Evolutionary conservation across 1,140 invertebrate genomes (phyloP), one percentile per base, ranked within the genome.

Genomic region (Muscidifurax raptorellus): DNA sequence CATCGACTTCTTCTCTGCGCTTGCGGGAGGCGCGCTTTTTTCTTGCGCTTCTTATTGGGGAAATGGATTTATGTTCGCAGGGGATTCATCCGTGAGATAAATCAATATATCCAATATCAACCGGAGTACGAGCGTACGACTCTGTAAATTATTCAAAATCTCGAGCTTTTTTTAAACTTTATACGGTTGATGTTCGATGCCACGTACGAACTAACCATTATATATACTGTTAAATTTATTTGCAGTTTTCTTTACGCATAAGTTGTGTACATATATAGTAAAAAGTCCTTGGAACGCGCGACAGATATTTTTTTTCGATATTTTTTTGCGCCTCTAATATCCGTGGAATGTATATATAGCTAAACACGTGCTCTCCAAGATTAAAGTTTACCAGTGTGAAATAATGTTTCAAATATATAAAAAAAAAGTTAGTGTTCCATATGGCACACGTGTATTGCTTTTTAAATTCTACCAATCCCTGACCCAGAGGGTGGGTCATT

Each of bases 391-490:
- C 18, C 52, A 59, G 52, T 59, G 52, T 7, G 22, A 59, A 59
- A 59, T 3, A 22, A 59, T 22, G 52, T 59, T n/a, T n/a, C 52
- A 6, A 59, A n/a, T 59, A 59, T n/a, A 59, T 59, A 59, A n/a
- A 59, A 59, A 59, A 59, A 59, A n/a, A 18, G 52, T 6, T 6
- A 59, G 52, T 18, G 15, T 69, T 69, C 66, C 66, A 59, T n/a
- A 59, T 88, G 74, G 32, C 28, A 75, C 27, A 9, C 28, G 22
- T 75, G 67, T 40, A 71, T 72, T 66, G 40, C 72, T 52, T 36
- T 59, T 44, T 44, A 75, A 75, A 75, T 75, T 44, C 22, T 75
- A 15, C 40, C 18, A 44, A 75, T 75, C 28, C 30, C 47, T 15
- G 75, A 64, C n/a, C 25, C 10, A 52, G 13, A 18, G 18, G 13